phyloP scores from a whole-genome alignment of 2,888 invertebrate species.

The Protophormia terraenovae region DNA sequence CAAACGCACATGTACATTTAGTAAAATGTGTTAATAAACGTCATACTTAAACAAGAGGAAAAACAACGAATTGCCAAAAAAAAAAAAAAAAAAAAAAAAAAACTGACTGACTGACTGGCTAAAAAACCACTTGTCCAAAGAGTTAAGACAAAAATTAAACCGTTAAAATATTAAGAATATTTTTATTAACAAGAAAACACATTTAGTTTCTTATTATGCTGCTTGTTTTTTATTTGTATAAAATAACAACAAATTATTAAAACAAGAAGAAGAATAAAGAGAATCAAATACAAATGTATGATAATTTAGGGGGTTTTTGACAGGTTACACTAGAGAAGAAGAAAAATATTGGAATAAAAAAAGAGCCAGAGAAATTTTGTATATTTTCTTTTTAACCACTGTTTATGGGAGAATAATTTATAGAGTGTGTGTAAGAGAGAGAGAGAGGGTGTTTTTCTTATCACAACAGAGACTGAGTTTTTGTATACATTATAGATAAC shows the following conservation, averaged over 20 bases:
- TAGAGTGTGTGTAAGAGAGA: background rate
- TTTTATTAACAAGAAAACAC: background rate
- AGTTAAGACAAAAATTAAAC: constrained; percentile 18
- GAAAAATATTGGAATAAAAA: background rate
- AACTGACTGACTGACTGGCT: too few species aligned
- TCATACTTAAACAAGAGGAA: background rate
- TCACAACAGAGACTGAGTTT: constrained; percentile 40
- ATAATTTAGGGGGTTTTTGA: constrained; percentile 31
- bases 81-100: too few species aligned
- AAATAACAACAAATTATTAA: background rate
- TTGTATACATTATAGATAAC: constrained; percentile 40
- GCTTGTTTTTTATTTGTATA: background rate
- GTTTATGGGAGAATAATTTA: background rate
- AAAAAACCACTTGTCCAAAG: constrained; percentile 37
- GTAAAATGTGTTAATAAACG: background rate
- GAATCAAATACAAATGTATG: background rate
- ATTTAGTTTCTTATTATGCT: background rate
- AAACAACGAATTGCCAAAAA: constrained; percentile 45
- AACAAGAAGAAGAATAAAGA: background rate
- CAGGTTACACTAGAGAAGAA: constrained; percentile 24
- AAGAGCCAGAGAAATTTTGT: constrained; percentile 4
- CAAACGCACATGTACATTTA: background rate
- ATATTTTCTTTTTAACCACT: constrained; percentile 35
- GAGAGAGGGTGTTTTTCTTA: constrained; percentile 44
- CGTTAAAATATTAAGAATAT: constrained; percentile 19